phyloP scores from a whole-genome alignment of 1,140 invertebrate genomes.

The Drosophila sechellia region DNA sequence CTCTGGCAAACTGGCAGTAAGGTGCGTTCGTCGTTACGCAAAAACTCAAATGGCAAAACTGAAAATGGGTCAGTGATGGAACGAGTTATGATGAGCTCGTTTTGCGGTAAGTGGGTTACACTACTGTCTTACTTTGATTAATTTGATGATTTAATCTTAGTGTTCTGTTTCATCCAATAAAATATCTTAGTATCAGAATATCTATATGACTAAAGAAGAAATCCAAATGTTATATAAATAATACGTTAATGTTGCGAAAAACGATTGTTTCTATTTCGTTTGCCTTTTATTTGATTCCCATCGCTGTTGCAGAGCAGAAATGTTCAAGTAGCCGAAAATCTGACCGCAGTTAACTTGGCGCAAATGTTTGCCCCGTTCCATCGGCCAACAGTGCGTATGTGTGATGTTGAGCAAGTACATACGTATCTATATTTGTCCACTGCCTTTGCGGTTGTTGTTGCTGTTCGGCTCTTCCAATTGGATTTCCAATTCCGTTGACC shows the following conservation, averaged over 20 bases:
- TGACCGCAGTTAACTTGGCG: constrained; percentile 60
- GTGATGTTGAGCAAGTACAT: constrained; percentile 10
- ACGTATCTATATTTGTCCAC: constrained; percentile 16
- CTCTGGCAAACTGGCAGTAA: constrained; percentile 13
- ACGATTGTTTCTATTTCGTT: too few relatives aligned
- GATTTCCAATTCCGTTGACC: constrained; percentile 65
- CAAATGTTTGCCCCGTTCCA: constrained; percentile 66
- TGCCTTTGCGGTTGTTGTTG: constrained; percentile 1
- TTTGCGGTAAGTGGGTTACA: background rate
- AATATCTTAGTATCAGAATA: too few relatives aligned
- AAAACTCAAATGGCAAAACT: constrained; percentile 33
- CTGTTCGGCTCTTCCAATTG: constrained; percentile 62
- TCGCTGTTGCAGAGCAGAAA: constrained; percentile 12
- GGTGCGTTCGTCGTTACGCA: constrained; percentile 42
- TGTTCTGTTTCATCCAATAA: background rate
- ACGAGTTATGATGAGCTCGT: constrained; percentile 12
- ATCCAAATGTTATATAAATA: too few relatives aligned
- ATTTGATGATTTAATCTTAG: background rate
- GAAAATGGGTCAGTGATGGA: constrained; percentile 32
- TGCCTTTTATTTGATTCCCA: background rate
- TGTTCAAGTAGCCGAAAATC: constrained; percentile 21
- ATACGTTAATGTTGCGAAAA: too few relatives aligned
- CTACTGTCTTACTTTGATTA: background rate
- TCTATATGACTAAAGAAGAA: too few relatives aligned
- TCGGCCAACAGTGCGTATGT: constrained; percentile 22